A percentile compares a stretch with the other conserved stretches of the same genome.
These are phyloP conservation scores for Littorina saxatilis DNA, from an alignment of 1,140 invertebrate species.

Conservation along the genomic window DNA sequence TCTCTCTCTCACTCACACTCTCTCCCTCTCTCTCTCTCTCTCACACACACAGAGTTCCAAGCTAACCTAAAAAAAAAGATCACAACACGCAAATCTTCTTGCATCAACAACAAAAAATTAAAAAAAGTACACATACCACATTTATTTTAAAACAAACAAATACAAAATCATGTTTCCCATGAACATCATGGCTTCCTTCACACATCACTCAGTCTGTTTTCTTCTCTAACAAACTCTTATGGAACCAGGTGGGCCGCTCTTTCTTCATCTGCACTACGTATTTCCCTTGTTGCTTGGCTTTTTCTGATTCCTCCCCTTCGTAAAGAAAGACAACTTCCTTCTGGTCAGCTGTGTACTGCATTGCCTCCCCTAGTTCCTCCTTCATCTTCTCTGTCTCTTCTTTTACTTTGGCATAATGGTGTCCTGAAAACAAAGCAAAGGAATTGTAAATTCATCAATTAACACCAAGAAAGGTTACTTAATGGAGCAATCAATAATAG, in stretches of 20 bases:
- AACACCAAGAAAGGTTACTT: too few relatives aligned
- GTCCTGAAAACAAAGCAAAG: conserved; percentile 77
- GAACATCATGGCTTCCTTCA: too few relatives aligned
- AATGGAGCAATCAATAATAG: not conserved
- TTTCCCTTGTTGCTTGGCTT: conserved; percentile 77
- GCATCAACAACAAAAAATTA: too few relatives aligned
- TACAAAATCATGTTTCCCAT: too few relatives aligned
- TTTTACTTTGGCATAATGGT: conserved; percentile 89
- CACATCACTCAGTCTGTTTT: too few relatives aligned
- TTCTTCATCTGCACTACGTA: conserved; percentile 85
- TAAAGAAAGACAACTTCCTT: conserved; percentile 90
- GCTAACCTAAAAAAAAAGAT: too few relatives aligned
- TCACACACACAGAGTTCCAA: too few relatives aligned
- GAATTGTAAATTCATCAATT: not conserved
- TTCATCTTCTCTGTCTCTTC: conserved; percentile 87
- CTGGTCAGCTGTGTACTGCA: conserved; percentile 83
- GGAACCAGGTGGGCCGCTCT: conserved; percentile 86
- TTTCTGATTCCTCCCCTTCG: conserved; percentile 83
- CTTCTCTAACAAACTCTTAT: conserved; percentile 84
- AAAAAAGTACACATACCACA: too few relatives aligned
- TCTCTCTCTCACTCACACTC: too few relatives aligned
- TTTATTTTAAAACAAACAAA: too few relatives aligned
- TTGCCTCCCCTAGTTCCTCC: conserved; percentile 83
- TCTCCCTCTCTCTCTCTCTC: too few relatives aligned
- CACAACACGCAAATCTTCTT: too few relatives aligned